These are phyloP conservation scores for Epicampocera succincta DNA, from an alignment of 2,888 invertebrate species.

Conservation along the genomic window DNA sequence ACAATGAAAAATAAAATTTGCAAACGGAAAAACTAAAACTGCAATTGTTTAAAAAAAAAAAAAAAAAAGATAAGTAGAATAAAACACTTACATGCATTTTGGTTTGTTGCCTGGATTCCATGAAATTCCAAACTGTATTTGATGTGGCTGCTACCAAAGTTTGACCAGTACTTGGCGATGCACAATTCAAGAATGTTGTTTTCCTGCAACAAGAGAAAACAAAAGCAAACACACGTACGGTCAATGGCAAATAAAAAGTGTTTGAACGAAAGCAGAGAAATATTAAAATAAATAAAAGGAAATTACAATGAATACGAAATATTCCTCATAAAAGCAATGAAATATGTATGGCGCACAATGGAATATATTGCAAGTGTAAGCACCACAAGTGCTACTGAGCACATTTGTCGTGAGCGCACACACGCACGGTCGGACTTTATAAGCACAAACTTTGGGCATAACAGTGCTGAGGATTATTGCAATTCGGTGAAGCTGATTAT, in stretches of 20 bases:
- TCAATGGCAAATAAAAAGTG: neutral
- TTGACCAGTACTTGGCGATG: slow-evolving; percentile 97
- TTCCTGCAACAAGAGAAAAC: slow-evolving; percentile 82
- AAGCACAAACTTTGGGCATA: neutral
- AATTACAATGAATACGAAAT: slow-evolving; percentile 13
- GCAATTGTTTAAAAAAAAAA: slow-evolving; percentile 21
- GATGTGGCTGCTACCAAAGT: slow-evolving; percentile 88
- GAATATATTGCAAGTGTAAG: slow-evolving; percentile 23
- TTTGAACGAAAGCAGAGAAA: neutral
- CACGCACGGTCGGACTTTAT: neutral
- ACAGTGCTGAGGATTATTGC: slow-evolving; percentile 25
- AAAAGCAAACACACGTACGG: neutral
- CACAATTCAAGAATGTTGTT: slow-evolving; percentile 92
- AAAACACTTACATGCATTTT: slow-evolving; percentile 80
- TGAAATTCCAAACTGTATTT: slow-evolving; percentile 91
- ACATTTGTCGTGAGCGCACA: neutral
- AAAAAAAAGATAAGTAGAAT: slow-evolving; percentile 4
- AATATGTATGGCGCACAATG: slow-evolving; percentile 48
- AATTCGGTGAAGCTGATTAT: slow-evolving; percentile 26
- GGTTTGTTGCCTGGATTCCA: slow-evolving; percentile 87
- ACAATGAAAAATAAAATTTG: slow-evolving; percentile 16
- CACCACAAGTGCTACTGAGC: slow-evolving; percentile 11
- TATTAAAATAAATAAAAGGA: slow-evolving; percentile 38
- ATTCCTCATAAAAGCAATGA: slow-evolving; percentile 44
- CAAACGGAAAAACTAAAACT: neutral